These are phyloP conservation scores for Drosophila greeni DNA, from an alignment of 2,888 invertebrate species.

Conservation along the genomic window DNA sequence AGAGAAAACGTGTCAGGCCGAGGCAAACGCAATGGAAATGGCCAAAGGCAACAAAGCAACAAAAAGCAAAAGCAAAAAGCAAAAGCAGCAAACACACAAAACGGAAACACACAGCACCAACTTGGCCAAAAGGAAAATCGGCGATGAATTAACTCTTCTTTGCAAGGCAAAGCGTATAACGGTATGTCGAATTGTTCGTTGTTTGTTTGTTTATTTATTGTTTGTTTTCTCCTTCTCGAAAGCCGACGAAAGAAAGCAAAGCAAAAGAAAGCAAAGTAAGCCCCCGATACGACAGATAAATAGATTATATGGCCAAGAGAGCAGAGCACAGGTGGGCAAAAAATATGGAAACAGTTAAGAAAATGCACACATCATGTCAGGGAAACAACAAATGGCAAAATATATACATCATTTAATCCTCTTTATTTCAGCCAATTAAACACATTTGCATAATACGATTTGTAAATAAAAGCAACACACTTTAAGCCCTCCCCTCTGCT, in stretches of 20 bases:
- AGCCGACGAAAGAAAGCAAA: constrained; percentile 28
- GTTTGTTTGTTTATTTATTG: constrained; percentile 29
- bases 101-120: constrained; percentile 27
- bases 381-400: background rate
- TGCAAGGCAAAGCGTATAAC: constrained; percentile 42
- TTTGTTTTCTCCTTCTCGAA: constrained; percentile 37
- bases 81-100: constrained; percentile 19
- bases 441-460: constrained; percentile 14
- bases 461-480: background rate
- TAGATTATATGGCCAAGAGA: constrained; percentile 21
- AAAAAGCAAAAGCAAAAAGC: constrained; percentile 2
- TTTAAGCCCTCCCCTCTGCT: too few species aligned
- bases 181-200: constrained; percentile 30
- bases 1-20: constrained; percentile 56
- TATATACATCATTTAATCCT: constrained; percentile 1
- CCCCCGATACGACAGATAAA: constrained; percentile 16
- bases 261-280: constrained; percentile 38
- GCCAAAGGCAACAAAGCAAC: constrained; percentile 6
- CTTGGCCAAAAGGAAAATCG: constrained; percentile 62
- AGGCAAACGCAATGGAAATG: constrained; percentile 16
- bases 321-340: constrained; percentile 19
- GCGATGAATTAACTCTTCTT: constrained; percentile 63
- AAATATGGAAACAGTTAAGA: constrained; percentile 10
- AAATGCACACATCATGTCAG: background rate
- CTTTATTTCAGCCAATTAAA: constrained; percentile 10